Evolutionary conservation across 2,888 invertebrate genomes (phyloP), one percentile per base, ranked within the genome.

Genomic region (Rugalucina vietnamica): DNA sequence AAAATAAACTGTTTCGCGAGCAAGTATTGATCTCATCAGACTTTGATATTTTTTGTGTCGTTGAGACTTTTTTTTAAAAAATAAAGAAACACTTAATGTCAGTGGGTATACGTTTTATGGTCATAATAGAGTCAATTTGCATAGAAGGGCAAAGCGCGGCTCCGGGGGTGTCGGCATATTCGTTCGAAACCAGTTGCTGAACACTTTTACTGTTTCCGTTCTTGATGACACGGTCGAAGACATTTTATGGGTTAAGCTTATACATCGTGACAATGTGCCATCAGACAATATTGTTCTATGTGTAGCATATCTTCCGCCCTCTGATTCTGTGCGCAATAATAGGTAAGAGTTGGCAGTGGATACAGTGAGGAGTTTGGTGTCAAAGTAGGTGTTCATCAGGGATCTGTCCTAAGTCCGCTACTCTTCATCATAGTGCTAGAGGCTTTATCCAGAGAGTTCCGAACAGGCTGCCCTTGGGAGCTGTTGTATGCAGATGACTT

Each of bases 101-200:
- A 27, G 37, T 29, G 75, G 65, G 8, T 74, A 80, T 74, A 60
- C 60, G 18, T 80, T 74, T 79, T 72, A 36, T 57, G 54, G 77
- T 18, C 57, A 82, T 32, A 82, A 82, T 29, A 43, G 81, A 32
- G 43, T 14, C 54, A 32, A 10, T 34, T 14, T 76, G 27, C 70
- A 72, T 54, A 54, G 12, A 18, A 76, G 69, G 21, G 81, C 77
- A 12, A 70, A 49, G 71, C 76, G 76, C 8, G 81, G 77, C 39
- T 77, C 71, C 14, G 76, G 81, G 21, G 76, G 77, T 24, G 72
- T 81, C 0, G 77, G 76, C 12, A 29, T 77, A 32, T 76, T 76
- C 43, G n/a, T 77, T 1, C 69, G 60, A 8, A 57, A 39, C 32
- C n/a, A 37, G 18, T 18, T 81, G 21, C 32, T 81, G 24, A 54